phyloP scores from a whole-genome alignment of 2,797 vertebrate genomes.

The Neomorphus geoffroyi region DNA sequence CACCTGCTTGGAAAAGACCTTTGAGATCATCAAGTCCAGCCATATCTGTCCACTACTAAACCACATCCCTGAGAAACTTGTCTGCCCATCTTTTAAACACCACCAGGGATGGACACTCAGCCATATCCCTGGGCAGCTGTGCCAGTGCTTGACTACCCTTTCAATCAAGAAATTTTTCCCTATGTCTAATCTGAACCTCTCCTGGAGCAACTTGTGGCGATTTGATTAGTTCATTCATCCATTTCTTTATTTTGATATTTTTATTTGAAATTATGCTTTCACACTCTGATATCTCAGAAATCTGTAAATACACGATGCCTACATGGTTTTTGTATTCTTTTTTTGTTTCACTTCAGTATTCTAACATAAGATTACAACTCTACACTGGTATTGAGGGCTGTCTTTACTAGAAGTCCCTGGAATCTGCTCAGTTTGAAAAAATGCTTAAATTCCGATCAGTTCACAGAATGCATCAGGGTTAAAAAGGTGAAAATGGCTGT shows the following conservation, averaged over 20 bases:
- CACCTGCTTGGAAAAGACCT: no score
- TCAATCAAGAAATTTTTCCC: no score
- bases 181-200: no score
- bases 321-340: background rate
- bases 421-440: background rate
- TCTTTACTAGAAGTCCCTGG: background rate
- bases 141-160: no score
- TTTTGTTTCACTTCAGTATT: background rate
- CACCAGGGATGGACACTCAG: no score
- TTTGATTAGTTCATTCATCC: background rate
- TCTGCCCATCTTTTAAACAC: no score
- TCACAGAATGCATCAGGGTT: background rate
- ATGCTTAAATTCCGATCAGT: background rate
- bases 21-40: no score
- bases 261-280: background rate
- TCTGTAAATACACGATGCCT: background rate
- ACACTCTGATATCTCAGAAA: background rate
- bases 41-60: no score
- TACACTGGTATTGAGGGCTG: background rate
- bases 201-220: no score
- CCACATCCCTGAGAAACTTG: no score
- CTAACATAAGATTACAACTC: background rate
- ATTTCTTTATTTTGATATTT: background rate
- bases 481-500: background rate
- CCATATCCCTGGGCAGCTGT: no score